Conservation (phyloP, 1,140 invertebrate genomes). For the Helicoverpa zea region DNA sequence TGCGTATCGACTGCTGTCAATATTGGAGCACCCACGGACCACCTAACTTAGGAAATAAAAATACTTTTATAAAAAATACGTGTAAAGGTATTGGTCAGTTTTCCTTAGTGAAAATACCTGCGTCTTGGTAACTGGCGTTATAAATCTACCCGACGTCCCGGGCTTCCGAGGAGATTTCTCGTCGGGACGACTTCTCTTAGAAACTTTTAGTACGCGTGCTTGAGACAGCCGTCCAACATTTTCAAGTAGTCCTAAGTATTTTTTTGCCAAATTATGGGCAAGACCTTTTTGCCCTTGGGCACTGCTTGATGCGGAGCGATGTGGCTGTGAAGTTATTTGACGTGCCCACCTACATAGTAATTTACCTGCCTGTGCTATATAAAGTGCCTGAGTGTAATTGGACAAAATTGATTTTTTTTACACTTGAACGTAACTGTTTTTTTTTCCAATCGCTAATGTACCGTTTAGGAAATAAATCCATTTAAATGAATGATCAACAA, state of each 20-base stretch:
- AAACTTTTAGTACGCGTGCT: conserved; percentile 78
- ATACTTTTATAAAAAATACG: conserved; percentile 49
- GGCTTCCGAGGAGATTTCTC: conserved; percentile 77
- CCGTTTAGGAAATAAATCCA: too few relatives aligned
- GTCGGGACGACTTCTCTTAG: conserved; percentile 66
- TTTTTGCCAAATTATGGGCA: conserved; percentile 67
- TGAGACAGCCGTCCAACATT: conserved; percentile 64
- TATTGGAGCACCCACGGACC: conserved; percentile 1
- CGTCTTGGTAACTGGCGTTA: conserved; percentile 75
- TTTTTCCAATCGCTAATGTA: too few relatives aligned
- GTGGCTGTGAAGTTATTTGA: conserved; percentile 18
- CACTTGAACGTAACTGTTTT: not conserved
- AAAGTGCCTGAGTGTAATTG: too few relatives aligned
- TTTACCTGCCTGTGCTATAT: too few relatives aligned
- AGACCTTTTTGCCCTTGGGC: conserved; percentile 26
- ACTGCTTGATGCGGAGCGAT: conserved; percentile 19
- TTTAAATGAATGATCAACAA: not conserved
- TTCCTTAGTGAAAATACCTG: conserved; percentile 72
- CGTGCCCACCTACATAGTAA: not conserved
- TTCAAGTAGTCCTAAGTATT: conserved; percentile 63
- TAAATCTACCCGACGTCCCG: conserved; percentile 71
- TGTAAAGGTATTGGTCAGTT: conserved; percentile 72
- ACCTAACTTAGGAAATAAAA: conserved; percentile 58
- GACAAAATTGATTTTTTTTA: too few relatives aligned
- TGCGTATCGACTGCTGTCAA: conserved; percentile 27